Conservation (phyloP, 2,113 vertebrate genomes). For the Pelecanus crispus region DNA sequence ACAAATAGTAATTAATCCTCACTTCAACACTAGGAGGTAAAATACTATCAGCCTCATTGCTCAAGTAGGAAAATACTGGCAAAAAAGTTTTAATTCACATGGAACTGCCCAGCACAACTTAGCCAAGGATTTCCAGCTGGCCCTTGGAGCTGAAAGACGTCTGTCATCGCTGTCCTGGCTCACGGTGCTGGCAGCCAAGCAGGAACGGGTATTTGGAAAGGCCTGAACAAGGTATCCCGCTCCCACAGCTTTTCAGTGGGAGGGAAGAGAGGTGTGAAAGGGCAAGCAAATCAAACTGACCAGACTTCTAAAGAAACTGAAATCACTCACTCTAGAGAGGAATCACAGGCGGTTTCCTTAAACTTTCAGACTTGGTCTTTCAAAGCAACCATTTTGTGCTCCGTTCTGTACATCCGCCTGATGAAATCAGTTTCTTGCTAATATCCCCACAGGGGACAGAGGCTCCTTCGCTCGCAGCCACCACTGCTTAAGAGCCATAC, state of each 20-base stretch:
- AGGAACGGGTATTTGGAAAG: neutral
- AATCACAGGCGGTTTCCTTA: neutral
- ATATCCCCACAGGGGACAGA: neutral
- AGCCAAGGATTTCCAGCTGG: neutral
- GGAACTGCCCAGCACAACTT: neutral
- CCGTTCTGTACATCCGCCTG: neutral
- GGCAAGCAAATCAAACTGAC: neutral
- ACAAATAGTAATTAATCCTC: neutral
- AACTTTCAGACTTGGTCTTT: neutral
- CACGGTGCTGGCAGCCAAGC: neutral
- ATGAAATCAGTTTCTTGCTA: neutral
- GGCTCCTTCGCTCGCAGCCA: neutral
- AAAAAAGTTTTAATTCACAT: neutral
- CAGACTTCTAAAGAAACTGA: neutral
- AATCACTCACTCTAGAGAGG: neutral
- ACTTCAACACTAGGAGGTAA: neutral
- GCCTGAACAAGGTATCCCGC: neutral
- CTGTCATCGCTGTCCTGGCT: neutral
- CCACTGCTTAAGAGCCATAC: neutral
- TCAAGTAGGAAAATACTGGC: neutral
- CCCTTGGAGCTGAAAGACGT: neutral
- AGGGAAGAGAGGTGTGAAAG: neutral
- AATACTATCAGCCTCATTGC: neutral
- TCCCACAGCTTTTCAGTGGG: neutral
- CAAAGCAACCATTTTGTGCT: neutral